Evolutionary conservation across 1,140 invertebrate genomes (phyloP), one percentile per base, ranked within the genome.

Genomic region (Gryllus bimaculatus): DNA sequence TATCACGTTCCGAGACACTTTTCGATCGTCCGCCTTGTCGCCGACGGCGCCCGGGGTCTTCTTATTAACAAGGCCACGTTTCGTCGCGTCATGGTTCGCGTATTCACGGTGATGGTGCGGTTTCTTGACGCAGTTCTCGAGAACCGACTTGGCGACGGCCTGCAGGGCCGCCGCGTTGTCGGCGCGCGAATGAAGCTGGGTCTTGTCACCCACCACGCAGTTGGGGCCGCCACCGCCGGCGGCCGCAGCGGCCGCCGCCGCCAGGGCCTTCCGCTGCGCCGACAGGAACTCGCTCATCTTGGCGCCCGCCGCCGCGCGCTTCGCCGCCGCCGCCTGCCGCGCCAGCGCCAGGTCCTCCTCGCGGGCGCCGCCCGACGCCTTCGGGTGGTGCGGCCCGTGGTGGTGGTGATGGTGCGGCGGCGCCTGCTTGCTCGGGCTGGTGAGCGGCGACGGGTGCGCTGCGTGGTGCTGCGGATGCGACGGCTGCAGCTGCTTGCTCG

Each of bases 21-120:
- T 79, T 18, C 48, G 21, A 10, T 74, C 39, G 15, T 74, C 78
- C 47, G 8, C 13, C 18, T 66, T 18, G 18, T 18, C 10, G 10
- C 10, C 18, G 10, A 18, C 10, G 10, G 54, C 54, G 10, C 10
- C 10, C 7, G 18, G 10, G 54, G 54, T 66, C 47, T 79, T 79
- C 73, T 74, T 79, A 26, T 75, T 79, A 8, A 20, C 13, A 18
- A 77, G 76, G 18, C 48, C 48, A 47, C 39, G 26, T 47, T 20
- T 79, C 20, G 78, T 48, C 47, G 54, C 10, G 54, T 74, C 73
- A 49, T 79, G 78, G n/a, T 79, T 79, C n/a, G 73, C 47, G 47
- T 73, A 79, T 39, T 79, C 78, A n/a, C 74, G 66, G 13, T 79
- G 78, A 39, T 79, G 78, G 12, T 20, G 47, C 18, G 66, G 47